phyloP scores from a whole-genome alignment of 2,113 vertebrate species.

The Ellobius talpinus region DNA sequence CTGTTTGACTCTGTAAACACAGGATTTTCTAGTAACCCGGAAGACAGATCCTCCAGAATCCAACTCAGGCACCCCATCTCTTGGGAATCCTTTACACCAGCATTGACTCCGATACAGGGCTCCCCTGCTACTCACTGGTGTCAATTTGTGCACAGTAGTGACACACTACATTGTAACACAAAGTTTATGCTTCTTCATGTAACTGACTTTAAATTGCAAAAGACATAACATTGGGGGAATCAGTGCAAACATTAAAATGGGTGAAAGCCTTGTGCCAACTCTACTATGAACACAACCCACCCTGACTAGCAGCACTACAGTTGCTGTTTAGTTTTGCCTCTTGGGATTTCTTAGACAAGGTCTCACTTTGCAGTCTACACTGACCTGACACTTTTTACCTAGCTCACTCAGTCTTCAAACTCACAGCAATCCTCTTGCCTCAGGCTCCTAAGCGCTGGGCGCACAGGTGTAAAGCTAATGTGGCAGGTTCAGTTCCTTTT shows the following conservation, averaged over 20 bases:
- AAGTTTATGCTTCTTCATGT: not conserved
- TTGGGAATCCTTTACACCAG: not conserved
- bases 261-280: not conserved
- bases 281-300: conserved; percentile 17
- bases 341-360: not conserved
- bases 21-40: not conserved
- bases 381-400: too few relatives aligned
- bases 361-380: not conserved
- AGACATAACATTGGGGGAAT: not conserved
- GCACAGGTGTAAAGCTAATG: too few relatives aligned
- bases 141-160: not conserved
- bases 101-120: not conserved
- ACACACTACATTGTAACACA: not conserved
- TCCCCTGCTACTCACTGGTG: not conserved
- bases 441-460: not conserved
- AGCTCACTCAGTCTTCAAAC: not conserved
- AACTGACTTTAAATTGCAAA: not conserved
- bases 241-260: not conserved
- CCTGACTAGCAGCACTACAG: not conserved
- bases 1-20: not conserved
- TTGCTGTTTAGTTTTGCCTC: not conserved
- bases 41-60: not conserved
- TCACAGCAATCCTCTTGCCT: not conserved
- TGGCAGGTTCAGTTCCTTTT: not conserved
- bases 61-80: not conserved